phyloP scores from a whole-genome alignment of 2,113 vertebrate genomes.

The Sus scrofa region DNA sequence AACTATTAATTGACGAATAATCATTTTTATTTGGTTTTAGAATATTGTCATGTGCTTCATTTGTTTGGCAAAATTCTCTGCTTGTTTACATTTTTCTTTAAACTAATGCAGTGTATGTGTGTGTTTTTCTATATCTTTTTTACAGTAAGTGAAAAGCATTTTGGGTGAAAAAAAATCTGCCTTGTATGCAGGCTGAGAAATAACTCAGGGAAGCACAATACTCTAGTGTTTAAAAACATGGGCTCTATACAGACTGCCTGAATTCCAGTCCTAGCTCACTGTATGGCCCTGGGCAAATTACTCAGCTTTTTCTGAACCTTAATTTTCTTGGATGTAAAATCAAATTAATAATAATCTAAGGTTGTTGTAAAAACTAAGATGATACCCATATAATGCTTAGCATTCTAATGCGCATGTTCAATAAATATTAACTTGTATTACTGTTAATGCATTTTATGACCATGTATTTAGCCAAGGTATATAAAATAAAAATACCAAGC shows the following conservation, averaged over 20 bases:
- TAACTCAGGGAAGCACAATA: not conserved
- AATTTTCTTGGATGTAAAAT: constrained; percentile 15
- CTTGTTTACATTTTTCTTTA: constrained; percentile 42
- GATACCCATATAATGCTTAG: not conserved
- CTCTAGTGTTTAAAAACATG: not conserved
- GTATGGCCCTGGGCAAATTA: not conserved
- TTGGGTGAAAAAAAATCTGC: not conserved
- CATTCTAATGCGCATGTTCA: not conserved
- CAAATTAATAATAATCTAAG: not conserved
- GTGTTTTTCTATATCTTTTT: not conserved
- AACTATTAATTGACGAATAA: not conserved
- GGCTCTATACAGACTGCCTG: not conserved
- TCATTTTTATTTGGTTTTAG: not conserved
- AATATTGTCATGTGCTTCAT: not conserved
- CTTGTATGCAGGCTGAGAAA: not conserved
- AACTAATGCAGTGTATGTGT: not conserved
- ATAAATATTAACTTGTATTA: not conserved
- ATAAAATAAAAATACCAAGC: not conserved
- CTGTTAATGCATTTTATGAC: not conserved
- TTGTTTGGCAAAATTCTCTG: constrained; percentile 4
- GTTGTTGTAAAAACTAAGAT: not conserved
- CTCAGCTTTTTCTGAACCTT: not conserved
- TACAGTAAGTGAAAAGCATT: not conserved
- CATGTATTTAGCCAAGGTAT: not conserved
- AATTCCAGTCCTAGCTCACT: not conserved